Percentiles rank a stretch among this genome's conserved stretches.
phyloP scores from a whole-genome alignment of 2,888 invertebrate genomes.

The Neocrepidodera transversa region DNA sequence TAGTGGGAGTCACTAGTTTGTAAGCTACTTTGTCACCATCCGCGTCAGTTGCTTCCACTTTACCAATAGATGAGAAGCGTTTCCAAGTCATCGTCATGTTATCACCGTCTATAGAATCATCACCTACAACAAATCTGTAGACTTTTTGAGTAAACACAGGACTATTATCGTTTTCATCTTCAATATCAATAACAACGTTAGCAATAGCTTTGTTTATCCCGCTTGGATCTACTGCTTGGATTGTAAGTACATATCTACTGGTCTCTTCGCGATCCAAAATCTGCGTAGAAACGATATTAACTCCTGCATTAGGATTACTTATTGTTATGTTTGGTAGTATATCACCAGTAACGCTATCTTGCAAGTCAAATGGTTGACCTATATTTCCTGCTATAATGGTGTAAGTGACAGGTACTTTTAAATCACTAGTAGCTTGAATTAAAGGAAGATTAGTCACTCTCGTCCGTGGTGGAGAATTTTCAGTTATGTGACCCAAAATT shows the following conservation, averaged over 20 bases:
- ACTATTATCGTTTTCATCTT: constrained; percentile 91
- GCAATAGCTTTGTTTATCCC: constrained; percentile 83
- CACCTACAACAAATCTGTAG: constrained; percentile 79
- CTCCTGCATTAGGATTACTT: constrained; percentile 66
- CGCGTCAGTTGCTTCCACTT: constrained; percentile 84
- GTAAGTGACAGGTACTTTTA: constrained; percentile 75
- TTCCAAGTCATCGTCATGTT: constrained; percentile 74
- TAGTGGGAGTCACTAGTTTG: constrained; percentile 79
- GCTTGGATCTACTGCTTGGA: constrained; percentile 81
- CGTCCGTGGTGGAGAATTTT: constrained; percentile 79
- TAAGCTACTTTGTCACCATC: constrained; percentile 95
- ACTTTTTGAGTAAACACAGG: constrained; percentile 81
- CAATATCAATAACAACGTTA: constrained; percentile 76
- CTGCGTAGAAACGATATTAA: constrained; percentile 77
- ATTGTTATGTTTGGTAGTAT: constrained; percentile 62
- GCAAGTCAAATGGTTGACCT: constrained; percentile 76
- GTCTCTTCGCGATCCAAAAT: constrained; percentile 81
- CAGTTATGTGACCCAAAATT: constrained; percentile 74
- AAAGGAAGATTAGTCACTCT: constrained; percentile 75
- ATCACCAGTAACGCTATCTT: constrained; percentile 64
- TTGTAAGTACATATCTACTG: constrained; percentile 73
- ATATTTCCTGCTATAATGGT: constrained; percentile 81
- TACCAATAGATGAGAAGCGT: constrained; percentile 83
- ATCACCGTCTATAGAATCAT: constrained; percentile 65
- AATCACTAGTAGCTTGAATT: constrained; percentile 74